Evolutionary conservation across 2,113 vertebrate species (phyloP).

Genomic region (Alexandromys fortis): DNA sequence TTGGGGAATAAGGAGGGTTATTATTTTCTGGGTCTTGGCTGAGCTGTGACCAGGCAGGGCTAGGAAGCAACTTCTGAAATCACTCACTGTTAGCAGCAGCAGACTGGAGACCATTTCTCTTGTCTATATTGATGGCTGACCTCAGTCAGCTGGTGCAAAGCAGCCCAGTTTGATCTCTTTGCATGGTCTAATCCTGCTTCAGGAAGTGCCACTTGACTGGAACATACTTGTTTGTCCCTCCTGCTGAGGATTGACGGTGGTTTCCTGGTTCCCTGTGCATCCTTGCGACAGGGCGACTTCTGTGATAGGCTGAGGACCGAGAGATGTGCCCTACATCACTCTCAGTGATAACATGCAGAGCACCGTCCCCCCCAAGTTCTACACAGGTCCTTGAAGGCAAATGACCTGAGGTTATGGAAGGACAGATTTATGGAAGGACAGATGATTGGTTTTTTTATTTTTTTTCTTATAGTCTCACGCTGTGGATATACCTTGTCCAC

Average conservation of each 20-base stretch:
- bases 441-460: background rate
- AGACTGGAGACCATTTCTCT: background rate
- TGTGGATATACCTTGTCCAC: background rate
- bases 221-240: background rate
- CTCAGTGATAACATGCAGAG: background rate
- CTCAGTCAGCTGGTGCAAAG: background rate
- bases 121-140: background rate
- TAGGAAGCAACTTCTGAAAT: background rate
- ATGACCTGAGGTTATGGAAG: background rate
- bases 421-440: too few species aligned
- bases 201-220: conserved; percentile 11
- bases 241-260: background rate
- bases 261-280: background rate
- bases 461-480: background rate
- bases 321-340: background rate
- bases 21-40: background rate
- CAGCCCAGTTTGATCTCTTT: background rate
- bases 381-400: background rate
- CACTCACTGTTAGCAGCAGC: rapidly evolving
- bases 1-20: background rate
- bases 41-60: background rate
- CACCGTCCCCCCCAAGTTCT: background rate
- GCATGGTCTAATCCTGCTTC: background rate
- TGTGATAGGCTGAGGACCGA: background rate
- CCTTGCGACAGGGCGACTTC: background rate